These are phyloP conservation scores for Lepeophtheirus nordmannii DNA, from an alignment of 2,888 invertebrate genomes.

Conservation along the genomic window DNA sequence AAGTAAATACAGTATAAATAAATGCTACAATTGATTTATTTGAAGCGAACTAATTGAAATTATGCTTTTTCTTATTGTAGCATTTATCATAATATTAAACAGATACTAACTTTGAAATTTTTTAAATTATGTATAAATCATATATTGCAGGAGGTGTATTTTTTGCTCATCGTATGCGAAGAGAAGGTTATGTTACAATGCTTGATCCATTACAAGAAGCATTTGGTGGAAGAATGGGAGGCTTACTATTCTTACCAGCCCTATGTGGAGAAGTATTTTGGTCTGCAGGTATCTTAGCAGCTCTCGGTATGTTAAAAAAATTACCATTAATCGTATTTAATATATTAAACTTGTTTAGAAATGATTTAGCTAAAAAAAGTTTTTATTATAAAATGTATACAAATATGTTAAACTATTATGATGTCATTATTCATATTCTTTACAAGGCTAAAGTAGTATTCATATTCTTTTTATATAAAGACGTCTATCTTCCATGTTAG, in stretches of 20 bases:
- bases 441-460: too few species aligned
- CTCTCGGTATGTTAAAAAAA: conserved; percentile 49
- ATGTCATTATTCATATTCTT: too few species aligned
- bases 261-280: conserved; percentile 96
- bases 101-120: too few species aligned
- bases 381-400: too few species aligned
- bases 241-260: conserved; percentile 84
- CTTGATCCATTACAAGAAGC: conserved; percentile 90
- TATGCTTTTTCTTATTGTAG: too few species aligned
- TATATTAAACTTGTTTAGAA: background rate
- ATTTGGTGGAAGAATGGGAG: conserved; percentile 94
- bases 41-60: too few species aligned
- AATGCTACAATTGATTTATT: too few species aligned
- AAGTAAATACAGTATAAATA: too few species aligned
- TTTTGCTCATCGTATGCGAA: conserved; percentile 94
- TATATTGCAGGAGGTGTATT: conserved; percentile 65
- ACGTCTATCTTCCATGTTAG: too few species aligned
- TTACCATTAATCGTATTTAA: background rate
- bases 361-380: background rate
- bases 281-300: conserved; percentile 94
- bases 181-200: conserved; percentile 96
- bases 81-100: too few species aligned
- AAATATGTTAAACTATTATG: too few species aligned
- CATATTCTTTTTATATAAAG: too few species aligned
- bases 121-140: background rate